Evolutionary conservation across 2,797 vertebrate genomes (phyloP).

Genomic region (Pelobates cultripes): DNA sequence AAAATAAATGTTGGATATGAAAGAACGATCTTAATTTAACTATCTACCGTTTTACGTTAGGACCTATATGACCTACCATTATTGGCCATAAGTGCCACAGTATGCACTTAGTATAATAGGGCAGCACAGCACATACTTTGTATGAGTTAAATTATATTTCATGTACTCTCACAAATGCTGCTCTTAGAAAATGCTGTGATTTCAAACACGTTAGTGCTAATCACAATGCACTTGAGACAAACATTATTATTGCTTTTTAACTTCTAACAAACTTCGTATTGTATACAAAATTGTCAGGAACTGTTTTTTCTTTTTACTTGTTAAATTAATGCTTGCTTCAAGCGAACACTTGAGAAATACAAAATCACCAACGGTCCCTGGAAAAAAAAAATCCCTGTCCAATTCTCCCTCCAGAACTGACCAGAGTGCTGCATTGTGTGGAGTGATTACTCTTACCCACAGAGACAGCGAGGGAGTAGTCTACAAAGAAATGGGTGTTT

Average conservation of each 20-base stretch:
- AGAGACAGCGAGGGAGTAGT: slow-evolving; percentile 7
- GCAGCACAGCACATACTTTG: neutral
- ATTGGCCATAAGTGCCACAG: neutral
- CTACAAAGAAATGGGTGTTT: slow-evolving; percentile 1
- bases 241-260: neutral
- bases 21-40: no score
- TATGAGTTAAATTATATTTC: neutral
- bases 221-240: neutral
- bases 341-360: neutral
- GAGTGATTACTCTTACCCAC: slow-evolving; percentile 1
- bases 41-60: no score
- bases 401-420: slow-evolving; percentile 46
- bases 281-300: neutral
- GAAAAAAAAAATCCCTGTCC: neutral
- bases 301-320: no score
- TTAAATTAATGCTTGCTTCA: no score
- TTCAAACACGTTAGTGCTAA: neutral
- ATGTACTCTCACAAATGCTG: neutral
- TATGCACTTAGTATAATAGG: neutral
- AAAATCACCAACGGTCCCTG: slow-evolving; percentile 28
- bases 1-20: no score
- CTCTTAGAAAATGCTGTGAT: slow-evolving; percentile 1
- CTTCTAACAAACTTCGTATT: neutral
- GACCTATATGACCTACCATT: no score
- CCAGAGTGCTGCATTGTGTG: slow-evolving; percentile 48